phyloP scores from a whole-genome alignment of 2,113 vertebrate species.

The Toxostoma redivivum region DNA sequence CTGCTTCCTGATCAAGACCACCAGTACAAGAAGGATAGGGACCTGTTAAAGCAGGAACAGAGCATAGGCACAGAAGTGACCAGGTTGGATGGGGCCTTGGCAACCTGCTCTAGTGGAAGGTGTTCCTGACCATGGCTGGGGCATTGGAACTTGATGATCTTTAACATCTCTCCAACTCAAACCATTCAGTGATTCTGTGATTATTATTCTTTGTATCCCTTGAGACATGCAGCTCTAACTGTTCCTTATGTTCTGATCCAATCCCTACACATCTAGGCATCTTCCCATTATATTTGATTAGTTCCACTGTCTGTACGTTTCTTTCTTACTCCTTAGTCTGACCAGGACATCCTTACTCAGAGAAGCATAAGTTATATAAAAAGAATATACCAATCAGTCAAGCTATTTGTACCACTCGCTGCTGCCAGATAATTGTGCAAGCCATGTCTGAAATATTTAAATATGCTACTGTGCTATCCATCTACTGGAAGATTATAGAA shows the following conservation, averaged over 20 bases:
- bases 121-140: neutral
- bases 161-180: neutral
- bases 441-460: neutral
- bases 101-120: neutral
- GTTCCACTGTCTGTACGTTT: neutral
- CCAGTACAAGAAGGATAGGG: neutral
- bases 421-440: neutral
- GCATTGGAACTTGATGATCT: neutral
- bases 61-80: neutral
- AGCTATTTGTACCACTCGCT: neutral
- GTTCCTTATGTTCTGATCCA: neutral
- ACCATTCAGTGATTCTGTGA: neutral
- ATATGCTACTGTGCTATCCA: neutral
- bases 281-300: neutral
- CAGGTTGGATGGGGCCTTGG: neutral
- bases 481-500: neutral
- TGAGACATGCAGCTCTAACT: neutral
- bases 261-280: rapidly evolving
- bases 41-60: neutral
- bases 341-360: neutral
- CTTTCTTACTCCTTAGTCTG: neutral
- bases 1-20: neutral
- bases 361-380: neutral
- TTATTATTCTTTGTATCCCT: neutral
- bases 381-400: neutral